Evolutionary conservation across 2,888 invertebrate species (phyloP), one percentile per base, ranked within the genome.

Genomic region (Sympetrum striolatum): DNA sequence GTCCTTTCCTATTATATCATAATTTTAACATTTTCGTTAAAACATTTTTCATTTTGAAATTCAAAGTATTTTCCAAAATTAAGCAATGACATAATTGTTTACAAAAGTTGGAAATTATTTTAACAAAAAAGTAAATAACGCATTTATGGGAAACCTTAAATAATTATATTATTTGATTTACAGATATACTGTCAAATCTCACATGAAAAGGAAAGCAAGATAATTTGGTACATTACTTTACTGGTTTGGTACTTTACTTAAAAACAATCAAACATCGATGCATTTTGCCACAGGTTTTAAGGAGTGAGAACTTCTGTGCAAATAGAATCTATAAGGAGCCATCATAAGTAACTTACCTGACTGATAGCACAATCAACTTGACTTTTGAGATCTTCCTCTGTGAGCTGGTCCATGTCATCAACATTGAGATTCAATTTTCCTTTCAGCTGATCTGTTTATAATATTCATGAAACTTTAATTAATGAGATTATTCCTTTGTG

Each of bases 301-400:
- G 4, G 25, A 10, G 6, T 8, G 10, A 8, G 44, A 44, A 44
- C 44, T 10, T 10, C 5, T 44, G n/a, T 25, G 6, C 22, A 80
- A 18, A 25, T 18, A 25, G 1, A 44, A 58, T 44, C 6, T n/a
- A 35, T 79, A 81, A 31, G 44, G 10, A 44, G 10, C 10, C 25
- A 90, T 48, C 31, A 60, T 53, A 60, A 60, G 80, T 4, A 44
- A 53, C 92, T 92, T 93, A 96, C 95, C 94, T 98, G 97, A 91
- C 97, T 96, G 90, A 99, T 96, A 0, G 98, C 98, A 93, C 96
- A 96, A 93, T 98, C 98, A 44, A 99, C 98, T 94, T 98, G 98
- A 93, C 96, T 96, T 92, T 97, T 96, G 79, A 99, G 94, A 93
- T 98, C 98, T 91, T 98, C 98, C 1, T 96, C 96, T 35, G 96